These are phyloP conservation scores for Harpagoxenus sublaevis DNA, from an alignment of 2,888 invertebrate species.

Conservation along the genomic window DNA sequence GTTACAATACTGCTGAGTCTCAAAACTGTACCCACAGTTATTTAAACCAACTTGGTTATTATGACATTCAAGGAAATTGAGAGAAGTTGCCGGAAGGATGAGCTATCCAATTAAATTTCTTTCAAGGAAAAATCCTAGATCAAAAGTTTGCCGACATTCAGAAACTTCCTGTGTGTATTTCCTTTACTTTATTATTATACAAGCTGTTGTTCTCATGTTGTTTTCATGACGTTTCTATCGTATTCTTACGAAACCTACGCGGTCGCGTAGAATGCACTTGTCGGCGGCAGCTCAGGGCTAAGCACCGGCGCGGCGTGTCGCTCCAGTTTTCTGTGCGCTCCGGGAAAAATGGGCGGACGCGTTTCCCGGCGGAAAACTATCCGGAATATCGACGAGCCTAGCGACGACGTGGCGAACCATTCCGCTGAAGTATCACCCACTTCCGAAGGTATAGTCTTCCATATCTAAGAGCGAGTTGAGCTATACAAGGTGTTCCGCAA, in stretches of 20 bases:
- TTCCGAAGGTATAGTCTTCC: slow-evolving; percentile 57
- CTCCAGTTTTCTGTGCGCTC: slow-evolving; percentile 19
- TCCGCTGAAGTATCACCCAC: slow-evolving; percentile 54
- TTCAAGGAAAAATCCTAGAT: background rate
- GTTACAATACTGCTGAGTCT: background rate
- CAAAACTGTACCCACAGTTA: background rate
- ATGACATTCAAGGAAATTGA: background rate
- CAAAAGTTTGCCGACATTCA: background rate
- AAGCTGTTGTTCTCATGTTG: background rate
- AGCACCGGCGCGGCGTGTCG: slow-evolving; percentile 32
- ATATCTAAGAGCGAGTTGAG: slow-evolving; percentile 56
- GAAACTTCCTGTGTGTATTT: background rate
- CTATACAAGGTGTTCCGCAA: slow-evolving; percentile 48
- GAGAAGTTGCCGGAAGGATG: background rate
- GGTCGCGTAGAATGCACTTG: slow-evolving; percentile 36
- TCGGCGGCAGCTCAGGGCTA: slow-evolving; percentile 21
- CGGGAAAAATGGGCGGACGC: slow-evolving; percentile 47
- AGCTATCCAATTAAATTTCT: slow-evolving; percentile 3
- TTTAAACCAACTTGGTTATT: background rate
- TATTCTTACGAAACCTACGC: background rate
- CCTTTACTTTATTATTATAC: slow-evolving; percentile 6
- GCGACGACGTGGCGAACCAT: slow-evolving; percentile 61
- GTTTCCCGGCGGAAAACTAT: slow-evolving; percentile 54
- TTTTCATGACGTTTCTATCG: background rate
- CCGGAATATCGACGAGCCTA: slow-evolving; percentile 61